These are phyloP conservation scores for Cryptus viduatorius DNA, from an alignment of 2,888 invertebrate species.

Conservation along the genomic window DNA sequence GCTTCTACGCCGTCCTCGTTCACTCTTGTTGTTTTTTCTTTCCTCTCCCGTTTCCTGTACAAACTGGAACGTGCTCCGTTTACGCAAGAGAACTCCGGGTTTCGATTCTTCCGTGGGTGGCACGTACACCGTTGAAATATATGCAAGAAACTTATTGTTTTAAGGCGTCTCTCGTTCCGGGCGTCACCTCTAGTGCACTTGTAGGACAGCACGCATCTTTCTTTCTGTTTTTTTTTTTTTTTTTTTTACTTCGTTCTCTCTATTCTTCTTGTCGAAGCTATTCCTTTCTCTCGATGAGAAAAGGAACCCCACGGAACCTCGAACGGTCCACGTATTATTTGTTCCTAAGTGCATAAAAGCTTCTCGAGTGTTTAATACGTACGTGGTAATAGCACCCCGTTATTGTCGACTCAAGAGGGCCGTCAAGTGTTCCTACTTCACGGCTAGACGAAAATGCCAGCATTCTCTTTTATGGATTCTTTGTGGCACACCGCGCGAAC, in stretches of 20 bases:
- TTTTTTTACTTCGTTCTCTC: not conserved
- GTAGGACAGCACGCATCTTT: constrained; percentile 48
- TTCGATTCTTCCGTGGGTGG: constrained; percentile 61
- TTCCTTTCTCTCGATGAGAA: constrained; percentile 9
- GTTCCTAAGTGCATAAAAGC: constrained; percentile 82
- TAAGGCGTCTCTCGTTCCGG: constrained; percentile 49
- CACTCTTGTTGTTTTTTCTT: constrained; percentile 55
- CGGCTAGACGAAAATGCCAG: constrained; percentile 49
- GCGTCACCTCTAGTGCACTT: constrained; percentile 59
- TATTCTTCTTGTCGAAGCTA: constrained; percentile 17
- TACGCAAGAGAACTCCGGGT: constrained; percentile 57
- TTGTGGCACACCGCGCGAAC: constrained; percentile 44
- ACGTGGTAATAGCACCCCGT: constrained; percentile 76
- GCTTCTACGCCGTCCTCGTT: constrained; percentile 67
- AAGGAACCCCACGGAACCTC: constrained; percentile 28
- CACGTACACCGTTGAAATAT: constrained; percentile 65
- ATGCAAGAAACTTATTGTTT: constrained; percentile 68
- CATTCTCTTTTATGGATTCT: constrained; percentile 60
- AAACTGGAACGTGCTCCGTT: constrained; percentile 66
- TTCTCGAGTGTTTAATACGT: constrained; percentile 82
- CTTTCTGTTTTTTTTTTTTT: constrained; percentile 10
- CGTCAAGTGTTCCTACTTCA: constrained; percentile 51
- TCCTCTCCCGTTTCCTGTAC: constrained; percentile 58
- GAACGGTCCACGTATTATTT: constrained; percentile 76
- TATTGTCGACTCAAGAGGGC: constrained; percentile 72